phyloP scores from a whole-genome alignment of 2,888 invertebrate genomes.

The Xanthia togata region DNA sequence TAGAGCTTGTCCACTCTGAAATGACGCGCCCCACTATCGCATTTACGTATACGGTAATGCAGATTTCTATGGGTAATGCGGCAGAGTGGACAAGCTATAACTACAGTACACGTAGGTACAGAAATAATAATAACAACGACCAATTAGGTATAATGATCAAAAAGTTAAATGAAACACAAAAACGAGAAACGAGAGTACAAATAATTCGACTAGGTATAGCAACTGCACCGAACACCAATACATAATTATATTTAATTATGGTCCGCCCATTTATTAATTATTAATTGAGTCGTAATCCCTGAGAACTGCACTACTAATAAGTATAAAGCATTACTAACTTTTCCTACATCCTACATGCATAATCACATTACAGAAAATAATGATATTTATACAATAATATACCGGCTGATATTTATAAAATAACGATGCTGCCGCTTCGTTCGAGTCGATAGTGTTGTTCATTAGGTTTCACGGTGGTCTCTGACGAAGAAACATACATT shows the following conservation, averaged over 20 bases:
- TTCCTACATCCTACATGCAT: neutral
- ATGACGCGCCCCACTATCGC: too few relatives aligned
- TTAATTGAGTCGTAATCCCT: too few relatives aligned
- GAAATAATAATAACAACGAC: neutral
- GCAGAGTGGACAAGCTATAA: neutral
- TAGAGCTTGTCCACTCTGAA: neutral
- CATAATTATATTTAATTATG: neutral
- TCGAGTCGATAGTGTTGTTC: conserved; percentile 6
- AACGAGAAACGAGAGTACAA: neutral
- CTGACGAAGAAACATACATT: neutral
- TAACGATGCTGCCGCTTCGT: neutral
- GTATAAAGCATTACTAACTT: neutral
- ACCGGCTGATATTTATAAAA: conserved; percentile 1
- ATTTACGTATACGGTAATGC: too few relatives aligned
- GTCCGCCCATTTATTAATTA: too few relatives aligned
- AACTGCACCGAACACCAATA: neutral
- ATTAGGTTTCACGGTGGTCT: neutral
- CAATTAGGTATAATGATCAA: neutral
- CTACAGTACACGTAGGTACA: neutral
- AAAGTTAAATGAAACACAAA: neutral
- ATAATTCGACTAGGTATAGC: neutral
- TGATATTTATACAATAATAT: neutral
- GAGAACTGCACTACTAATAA: neutral
- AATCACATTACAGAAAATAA: neutral
- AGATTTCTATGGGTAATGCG: too few relatives aligned